Percentiles rank a stretch among this genome's conserved stretches.
These are phyloP conservation scores for Sinhomidia bicolor DNA, from an alignment of 2,888 invertebrate genomes.

Conservation along the genomic window DNA sequence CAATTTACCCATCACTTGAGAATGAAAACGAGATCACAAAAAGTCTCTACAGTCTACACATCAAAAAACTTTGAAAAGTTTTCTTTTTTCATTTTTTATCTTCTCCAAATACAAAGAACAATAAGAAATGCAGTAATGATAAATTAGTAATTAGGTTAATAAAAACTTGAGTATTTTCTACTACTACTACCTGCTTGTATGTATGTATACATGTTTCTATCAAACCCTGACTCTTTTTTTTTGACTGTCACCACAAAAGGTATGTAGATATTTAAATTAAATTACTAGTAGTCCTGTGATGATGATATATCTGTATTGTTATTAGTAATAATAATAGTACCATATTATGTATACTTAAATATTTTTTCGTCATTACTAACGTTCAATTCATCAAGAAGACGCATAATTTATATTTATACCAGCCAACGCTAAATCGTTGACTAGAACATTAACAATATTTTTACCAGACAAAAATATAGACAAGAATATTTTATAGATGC, in stretches of 20 bases:
- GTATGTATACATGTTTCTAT: background rate
- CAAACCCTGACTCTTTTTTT: slow-evolving; percentile 12
- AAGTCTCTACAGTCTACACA: slow-evolving; percentile 23
- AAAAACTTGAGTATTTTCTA: slow-evolving; percentile 10
- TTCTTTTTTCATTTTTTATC: background rate
- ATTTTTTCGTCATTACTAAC: too few relatives aligned
- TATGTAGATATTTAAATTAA: too few relatives aligned
- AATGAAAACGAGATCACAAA: slow-evolving; percentile 58
- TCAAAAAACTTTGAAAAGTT: background rate
- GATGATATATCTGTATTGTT: too few relatives aligned
- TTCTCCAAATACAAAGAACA: background rate
- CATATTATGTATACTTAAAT: too few relatives aligned
- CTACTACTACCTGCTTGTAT: background rate
- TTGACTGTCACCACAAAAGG: background rate
- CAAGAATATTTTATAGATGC: too few relatives aligned
- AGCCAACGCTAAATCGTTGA: too few relatives aligned
- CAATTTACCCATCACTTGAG: slow-evolving; percentile 67
- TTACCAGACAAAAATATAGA: too few relatives aligned
- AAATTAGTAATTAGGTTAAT: background rate
- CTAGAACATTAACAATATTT: too few relatives aligned
- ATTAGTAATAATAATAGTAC: too few relatives aligned
- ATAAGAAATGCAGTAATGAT: background rate
- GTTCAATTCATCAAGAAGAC: too few relatives aligned
- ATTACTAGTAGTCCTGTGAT: too few relatives aligned
- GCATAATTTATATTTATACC: too few relatives aligned